A percentile compares a stretch with the other conserved stretches of the same genome.
Conservation (phyloP, 2,113 vertebrate species). For the Cricetomys ansorgei region DNA sequence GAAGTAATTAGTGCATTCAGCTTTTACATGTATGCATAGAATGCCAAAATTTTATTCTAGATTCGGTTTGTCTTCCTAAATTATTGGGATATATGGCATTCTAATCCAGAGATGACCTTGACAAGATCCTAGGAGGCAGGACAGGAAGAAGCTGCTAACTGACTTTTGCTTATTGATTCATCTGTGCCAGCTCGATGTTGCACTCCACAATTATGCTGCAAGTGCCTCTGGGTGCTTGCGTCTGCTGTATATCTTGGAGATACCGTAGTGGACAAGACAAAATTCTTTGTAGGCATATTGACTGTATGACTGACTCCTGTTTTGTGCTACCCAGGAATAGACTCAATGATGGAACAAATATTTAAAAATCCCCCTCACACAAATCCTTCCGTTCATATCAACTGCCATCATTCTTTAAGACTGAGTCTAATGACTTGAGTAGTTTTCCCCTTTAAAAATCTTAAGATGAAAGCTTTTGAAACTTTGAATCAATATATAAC, state of each 20-base stretch:
- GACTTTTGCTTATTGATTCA: background rate
- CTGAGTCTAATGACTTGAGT: background rate
- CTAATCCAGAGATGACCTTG: background rate
- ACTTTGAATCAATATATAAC: background rate
- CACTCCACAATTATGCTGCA: background rate
- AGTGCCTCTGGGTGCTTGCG: background rate
- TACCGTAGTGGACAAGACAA: background rate
- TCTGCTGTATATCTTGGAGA: background rate
- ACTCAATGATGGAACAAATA: background rate
- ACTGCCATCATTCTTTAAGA: background rate
- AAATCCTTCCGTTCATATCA: background rate
- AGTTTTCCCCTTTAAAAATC: background rate
- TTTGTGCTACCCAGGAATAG: background rate
- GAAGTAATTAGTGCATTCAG: background rate
- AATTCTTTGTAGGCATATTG: background rate
- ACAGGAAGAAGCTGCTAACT: background rate
- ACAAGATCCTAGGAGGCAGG: background rate
- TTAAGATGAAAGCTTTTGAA: background rate
- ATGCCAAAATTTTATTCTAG: background rate
- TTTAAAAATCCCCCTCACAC: background rate
- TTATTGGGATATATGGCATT: background rate
- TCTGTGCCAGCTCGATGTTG: background rate
- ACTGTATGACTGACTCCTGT: background rate
- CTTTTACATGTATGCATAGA: background rate
- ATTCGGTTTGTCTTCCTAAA: background rate